Percentiles rank a stretch among this genome's conserved stretches.
phyloP scores from a whole-genome alignment of 2,888 invertebrate species.

The Nezara viridula region DNA sequence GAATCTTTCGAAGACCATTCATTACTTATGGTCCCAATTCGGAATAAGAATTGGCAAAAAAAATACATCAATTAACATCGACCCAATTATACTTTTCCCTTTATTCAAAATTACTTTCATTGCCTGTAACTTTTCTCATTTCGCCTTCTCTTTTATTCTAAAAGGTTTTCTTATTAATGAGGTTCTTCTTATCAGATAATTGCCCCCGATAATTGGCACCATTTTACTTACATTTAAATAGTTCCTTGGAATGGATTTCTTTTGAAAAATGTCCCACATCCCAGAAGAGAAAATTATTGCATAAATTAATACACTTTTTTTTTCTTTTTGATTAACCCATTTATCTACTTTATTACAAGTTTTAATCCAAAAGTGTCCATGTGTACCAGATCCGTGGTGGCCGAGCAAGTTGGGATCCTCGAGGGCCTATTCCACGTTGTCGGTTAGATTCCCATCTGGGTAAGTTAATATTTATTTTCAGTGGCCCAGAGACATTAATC shows the following conservation, averaged over 20 bases:
- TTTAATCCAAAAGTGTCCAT: too few relatives aligned
- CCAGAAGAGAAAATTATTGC: not conserved
- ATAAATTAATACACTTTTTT: not conserved
- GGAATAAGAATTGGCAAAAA: not conserved
- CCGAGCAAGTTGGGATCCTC: too few relatives aligned
- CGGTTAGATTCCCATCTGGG: too few relatives aligned
- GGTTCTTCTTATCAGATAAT: constrained; percentile 41
- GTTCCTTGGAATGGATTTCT: not conserved
- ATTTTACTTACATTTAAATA: constrained; percentile 32
- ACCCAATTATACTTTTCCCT: not conserved
- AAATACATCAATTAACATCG: not conserved
- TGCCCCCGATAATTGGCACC: constrained; percentile 42
- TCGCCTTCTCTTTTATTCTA: constrained; percentile 28
- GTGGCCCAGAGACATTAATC: too few relatives aligned
- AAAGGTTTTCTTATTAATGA: constrained; percentile 44
- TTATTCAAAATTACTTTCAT: constrained; percentile 36
- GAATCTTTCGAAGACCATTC: not conserved
- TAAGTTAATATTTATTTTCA: too few relatives aligned
- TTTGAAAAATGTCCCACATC: not conserved
- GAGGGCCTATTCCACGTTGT: too few relatives aligned
- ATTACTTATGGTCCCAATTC: not conserved
- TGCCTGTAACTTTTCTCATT: constrained; percentile 15
- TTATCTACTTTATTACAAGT: too few relatives aligned
- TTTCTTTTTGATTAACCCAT: too few relatives aligned
- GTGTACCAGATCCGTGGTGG: too few relatives aligned